Base-by-base conservation (phyloP, 2,797 vertebrate species). In the Spinus olivaceus region DNA sequence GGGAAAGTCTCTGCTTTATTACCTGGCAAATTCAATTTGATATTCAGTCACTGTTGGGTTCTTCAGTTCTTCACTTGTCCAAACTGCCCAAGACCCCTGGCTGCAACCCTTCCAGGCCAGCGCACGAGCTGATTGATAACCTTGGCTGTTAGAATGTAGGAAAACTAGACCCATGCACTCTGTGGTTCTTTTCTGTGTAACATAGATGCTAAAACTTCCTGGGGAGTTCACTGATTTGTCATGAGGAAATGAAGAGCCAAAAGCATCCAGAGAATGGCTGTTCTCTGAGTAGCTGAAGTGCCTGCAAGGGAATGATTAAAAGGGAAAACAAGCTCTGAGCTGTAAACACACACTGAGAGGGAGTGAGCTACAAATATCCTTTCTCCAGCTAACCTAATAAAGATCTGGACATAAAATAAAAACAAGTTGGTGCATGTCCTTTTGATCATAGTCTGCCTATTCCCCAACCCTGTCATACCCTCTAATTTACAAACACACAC, bases 281-380 rank as follows among this genome's bases (percentile, higher is more conserved):
- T 53, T 87, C 72, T 90, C 33, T 77, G 57, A n/a, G 57, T 12
- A 66, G n/a, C 3, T 12, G 49, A 70, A 54, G 50, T 69, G 33
- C 44, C 66, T 86, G 71, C 66, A 78, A 91, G 42, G 66, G 64
- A 95, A 60, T 39, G 24, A 71, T 60, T 56, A 67, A 50, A 94
- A 81, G 19, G 19, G 41, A 71, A 88, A 84, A 72, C 21, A 35
- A 82, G 9, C 47, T 84, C 72, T 63, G 49, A 72, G 44, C 59
- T 2, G 1, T 74, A 77, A 85, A 54, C 9, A 37, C 28, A 70
- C 30, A 37, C 49, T 28, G 71, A 86, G 56, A 85, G 80, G 53
- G 81, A 87, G 73, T 14, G 30, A 63, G 37, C 41, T 56, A 2
- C 59, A 88, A 88, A 73, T 65, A 72, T 30, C 44, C n/a, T 59